Evolutionary conservation across 1,140 invertebrate genomes (phyloP).

Genomic region (Drosophila oshimai): DNA sequence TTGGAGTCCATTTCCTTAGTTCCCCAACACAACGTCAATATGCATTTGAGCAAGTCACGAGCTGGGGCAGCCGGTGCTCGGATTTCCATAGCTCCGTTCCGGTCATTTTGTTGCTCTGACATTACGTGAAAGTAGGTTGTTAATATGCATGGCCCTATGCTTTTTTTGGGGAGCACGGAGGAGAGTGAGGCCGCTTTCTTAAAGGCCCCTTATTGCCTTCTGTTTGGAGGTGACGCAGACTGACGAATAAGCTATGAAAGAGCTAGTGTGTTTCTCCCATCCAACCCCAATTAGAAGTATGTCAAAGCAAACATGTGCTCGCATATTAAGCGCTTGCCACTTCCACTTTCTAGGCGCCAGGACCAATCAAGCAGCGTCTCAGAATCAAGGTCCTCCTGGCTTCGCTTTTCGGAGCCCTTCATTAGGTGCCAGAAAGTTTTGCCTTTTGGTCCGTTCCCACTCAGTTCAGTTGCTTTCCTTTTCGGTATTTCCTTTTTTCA

Average conservation of each 20-base stretch:
- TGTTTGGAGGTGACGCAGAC: not conserved
- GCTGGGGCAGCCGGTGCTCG: constrained; percentile 12
- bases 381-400: constrained; percentile 16
- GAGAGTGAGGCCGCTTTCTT: not conserved
- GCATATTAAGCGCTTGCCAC: constrained; percentile 60
- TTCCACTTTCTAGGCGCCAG: constrained; percentile 55
- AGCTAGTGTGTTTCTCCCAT: not conserved
- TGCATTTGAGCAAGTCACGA: constrained; percentile 67
- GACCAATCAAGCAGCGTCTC: constrained; percentile 54
- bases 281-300: constrained; percentile 64
- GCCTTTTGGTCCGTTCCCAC: constrained; percentile 65
- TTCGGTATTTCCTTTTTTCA: constrained; percentile 27
- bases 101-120: constrained; percentile 54
- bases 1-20: constrained; percentile 41
- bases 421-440: constrained; percentile 79
- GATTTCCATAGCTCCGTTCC: constrained; percentile 42
- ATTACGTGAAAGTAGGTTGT: constrained; percentile 76
- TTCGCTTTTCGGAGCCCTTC: constrained; percentile 37
- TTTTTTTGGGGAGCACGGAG: constrained; percentile 19
- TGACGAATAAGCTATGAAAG: not conserved
- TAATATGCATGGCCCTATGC: constrained; percentile 80
- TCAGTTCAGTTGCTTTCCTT: not conserved
- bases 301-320: constrained; percentile 70
- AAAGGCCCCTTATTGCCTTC: not conserved
- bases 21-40: constrained; percentile 35